Base-by-base conservation (phyloP, 2,797 vertebrate species). In the Emys orbicularis region DNA sequence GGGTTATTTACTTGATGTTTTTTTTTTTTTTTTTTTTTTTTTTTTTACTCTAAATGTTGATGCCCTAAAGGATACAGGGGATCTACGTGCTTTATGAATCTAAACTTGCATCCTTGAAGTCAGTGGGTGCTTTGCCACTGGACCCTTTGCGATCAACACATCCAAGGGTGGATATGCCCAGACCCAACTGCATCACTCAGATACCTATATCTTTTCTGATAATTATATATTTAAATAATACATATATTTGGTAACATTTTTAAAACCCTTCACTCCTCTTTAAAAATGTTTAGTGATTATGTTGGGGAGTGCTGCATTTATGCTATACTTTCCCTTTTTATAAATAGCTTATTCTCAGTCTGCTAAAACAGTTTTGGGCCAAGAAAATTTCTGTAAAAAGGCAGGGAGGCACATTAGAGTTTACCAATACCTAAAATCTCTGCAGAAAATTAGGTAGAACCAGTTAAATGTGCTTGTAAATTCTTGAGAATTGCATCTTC, bases 401-500 rank as follows among this genome's bases (percentile, higher is more conserved):
- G 79, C 84, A 79, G 79, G 77, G 41, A 34, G 44, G 81, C 53
- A 29, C 8, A 87, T 44, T 57, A 23, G 84, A 50, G 87, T 68
- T 56, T 83, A 76, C 89, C 68, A 87, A 92, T 93, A 23, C 19
- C 19, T 61, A 3, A 61, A 8, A 61, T 92, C 91, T 95, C 29
- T 52, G 77, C 0, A 90, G 92, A 23, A 89, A 59, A 95, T 77
- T 1, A 23, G 34, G 5, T 25, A 52, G 2, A n/a, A 85, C 12
- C 89, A 83, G 37, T 34, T 50, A 54, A 49, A 80, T 93, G 37
- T 86, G 65, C 68, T 96, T 92, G 3, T 81, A 91, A 96, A 89
- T 88, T 61, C 50, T 95, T 83, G 74, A 85, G 31, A 91, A 11
- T 49, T 41, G 5, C 41, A 8, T 83, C 5, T 96, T 87, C 80